Percentiles rank a stretch among this genome's conserved stretches.
These are phyloP conservation scores for Hydra vulgaris DNA, from an alignment of 30 jellyfish, hydroid and myxozoan species.

Conservation along the genomic window DNA sequence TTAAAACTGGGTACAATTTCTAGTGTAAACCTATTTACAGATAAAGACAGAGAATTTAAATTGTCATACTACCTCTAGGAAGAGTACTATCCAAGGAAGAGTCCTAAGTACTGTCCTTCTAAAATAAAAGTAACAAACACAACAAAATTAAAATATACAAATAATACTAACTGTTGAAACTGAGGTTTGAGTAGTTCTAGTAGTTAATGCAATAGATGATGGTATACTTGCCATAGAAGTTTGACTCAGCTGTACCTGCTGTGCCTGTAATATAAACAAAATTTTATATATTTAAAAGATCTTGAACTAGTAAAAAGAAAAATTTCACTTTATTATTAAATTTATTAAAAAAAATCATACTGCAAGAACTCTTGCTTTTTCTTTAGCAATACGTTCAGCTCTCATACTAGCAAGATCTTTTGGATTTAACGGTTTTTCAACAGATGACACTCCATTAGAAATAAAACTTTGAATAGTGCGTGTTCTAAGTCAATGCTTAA, in stretches of 20 bases:
- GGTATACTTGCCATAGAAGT: background rate
- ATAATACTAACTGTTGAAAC: background rate
- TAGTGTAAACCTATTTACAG: no score
- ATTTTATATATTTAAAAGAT: no score
- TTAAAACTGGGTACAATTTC: no score
- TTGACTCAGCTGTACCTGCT: background rate
- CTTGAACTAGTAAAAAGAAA: no score
- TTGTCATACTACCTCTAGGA: no score
- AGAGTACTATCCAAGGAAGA: no score
- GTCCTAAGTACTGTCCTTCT: no score
- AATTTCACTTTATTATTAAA: background rate
- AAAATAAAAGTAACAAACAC: no score
- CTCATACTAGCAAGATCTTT: conserved; percentile 66
- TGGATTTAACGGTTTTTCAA: conserved; percentile 38
- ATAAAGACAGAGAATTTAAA: no score
- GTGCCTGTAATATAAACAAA: background rate
- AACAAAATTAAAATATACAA: no score
- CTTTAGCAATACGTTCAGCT: conserved; percentile 88
- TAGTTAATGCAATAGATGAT: background rate
- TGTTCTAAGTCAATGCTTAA: background rate
- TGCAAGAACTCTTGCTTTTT: conserved; percentile 58
- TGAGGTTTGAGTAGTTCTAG: background rate
- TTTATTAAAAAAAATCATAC: conserved; percentile 13
- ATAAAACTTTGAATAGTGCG: conserved; percentile 28
- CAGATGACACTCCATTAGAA: conserved; percentile 34